These are phyloP conservation scores for Oryzias celebensis DNA, from an alignment of 2,113 vertebrate species.

Conservation along the genomic window DNA sequence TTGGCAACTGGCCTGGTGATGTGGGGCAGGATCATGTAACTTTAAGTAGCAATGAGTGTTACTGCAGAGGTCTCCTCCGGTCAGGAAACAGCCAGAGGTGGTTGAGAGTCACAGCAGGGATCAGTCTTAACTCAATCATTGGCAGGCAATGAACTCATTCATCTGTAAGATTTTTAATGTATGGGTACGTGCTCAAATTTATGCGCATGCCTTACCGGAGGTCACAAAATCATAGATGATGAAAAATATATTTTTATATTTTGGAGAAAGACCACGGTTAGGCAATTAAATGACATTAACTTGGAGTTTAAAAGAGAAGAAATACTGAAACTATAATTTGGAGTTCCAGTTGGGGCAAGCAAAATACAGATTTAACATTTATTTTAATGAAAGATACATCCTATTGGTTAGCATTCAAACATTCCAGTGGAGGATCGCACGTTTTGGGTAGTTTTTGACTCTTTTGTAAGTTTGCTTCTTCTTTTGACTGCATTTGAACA, in stretches of 20 bases:
- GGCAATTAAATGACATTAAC: too few species aligned
- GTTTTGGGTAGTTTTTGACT: too few species aligned
- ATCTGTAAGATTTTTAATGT: slow-evolving; percentile 63
- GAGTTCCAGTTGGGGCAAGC: too few species aligned
- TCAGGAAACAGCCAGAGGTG: slow-evolving; percentile 51
- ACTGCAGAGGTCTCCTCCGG: slow-evolving; percentile 28
- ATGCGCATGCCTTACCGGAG: slow-evolving; percentile 38
- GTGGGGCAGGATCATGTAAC: slow-evolving; percentile 15
- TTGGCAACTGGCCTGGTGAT: slow-evolving; percentile 22
- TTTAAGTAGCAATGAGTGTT: slow-evolving; percentile 40
- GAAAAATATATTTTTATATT: background rate
- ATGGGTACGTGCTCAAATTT: slow-evolving; percentile 31
- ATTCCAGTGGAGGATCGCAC: too few species aligned
- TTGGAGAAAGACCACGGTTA: background rate
- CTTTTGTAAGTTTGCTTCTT: too few species aligned
- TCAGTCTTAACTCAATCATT: slow-evolving; percentile 36
- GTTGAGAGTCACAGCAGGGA: slow-evolving; percentile 47
- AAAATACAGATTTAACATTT: too few species aligned
- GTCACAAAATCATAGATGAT: too few species aligned
- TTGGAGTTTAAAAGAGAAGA: too few species aligned
- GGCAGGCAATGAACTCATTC: slow-evolving; percentile 56
- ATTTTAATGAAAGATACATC: too few species aligned
- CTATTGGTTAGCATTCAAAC: too few species aligned
- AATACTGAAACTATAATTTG: too few species aligned
- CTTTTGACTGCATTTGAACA: too few species aligned